These are phyloP conservation scores for Myiotriccus ornatus DNA, from an alignment of 2,797 vertebrate genomes.

Conservation along the genomic window DNA sequence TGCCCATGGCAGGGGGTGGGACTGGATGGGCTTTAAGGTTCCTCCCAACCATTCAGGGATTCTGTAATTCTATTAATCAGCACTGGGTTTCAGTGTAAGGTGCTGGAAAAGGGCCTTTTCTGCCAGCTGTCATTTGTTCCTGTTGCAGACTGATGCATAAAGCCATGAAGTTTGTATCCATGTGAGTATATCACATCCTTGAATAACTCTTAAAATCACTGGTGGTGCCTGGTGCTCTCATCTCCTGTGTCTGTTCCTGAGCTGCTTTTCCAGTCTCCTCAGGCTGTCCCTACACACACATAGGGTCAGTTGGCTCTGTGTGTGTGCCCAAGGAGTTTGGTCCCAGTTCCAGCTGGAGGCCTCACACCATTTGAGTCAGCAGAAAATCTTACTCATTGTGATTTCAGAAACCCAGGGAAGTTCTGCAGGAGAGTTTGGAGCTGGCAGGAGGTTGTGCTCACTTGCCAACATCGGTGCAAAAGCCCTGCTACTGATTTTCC, in stretches of 20 bases:
- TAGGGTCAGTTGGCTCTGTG: rapidly evolving
- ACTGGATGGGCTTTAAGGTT: rapidly evolving
- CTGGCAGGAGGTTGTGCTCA: not conserved
- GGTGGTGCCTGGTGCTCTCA: not conserved
- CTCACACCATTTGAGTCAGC: rapidly evolving
- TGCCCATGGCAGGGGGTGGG: rapidly evolving
- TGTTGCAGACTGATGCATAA: not conserved
- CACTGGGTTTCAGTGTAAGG: not conserved
- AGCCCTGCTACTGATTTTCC: not conserved
- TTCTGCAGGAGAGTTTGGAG: not conserved
- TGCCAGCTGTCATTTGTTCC: rapidly evolving
- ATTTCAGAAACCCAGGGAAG: not conserved
- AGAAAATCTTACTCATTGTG: rapidly evolving
- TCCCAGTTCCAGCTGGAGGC: not conserved
- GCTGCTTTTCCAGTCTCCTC: not conserved
- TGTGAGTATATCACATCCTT: too few species aligned
- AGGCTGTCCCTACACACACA: not conserved
- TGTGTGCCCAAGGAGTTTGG: not conserved
- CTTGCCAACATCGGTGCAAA: not conserved
- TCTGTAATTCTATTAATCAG: not conserved
- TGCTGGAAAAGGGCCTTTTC: not conserved
- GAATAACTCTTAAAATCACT: rapidly evolving
- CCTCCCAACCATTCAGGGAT: not conserved
- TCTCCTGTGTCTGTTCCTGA: not conserved
- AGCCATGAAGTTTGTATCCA: not conserved